These are phyloP conservation scores for Zaprionus kolodkinae DNA, from an alignment of 1,140 invertebrate genomes.

Conservation along the genomic window DNA sequence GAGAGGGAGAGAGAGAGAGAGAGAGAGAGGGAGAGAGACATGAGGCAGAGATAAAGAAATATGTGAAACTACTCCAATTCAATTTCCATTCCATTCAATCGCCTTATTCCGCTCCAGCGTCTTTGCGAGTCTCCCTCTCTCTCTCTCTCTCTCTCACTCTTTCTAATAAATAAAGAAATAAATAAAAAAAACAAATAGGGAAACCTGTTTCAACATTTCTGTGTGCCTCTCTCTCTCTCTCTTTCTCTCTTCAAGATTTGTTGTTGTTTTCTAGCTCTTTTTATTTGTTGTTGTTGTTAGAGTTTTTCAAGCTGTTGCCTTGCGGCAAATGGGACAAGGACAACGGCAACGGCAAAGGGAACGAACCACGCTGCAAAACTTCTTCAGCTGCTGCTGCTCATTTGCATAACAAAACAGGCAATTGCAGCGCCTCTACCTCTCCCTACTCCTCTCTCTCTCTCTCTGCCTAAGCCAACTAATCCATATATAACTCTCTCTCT, in stretches of 20 bases:
- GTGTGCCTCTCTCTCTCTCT: neutral
- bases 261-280: neutral
- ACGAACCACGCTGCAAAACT: conserved; percentile 2
- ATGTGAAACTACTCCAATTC: conserved; percentile 30
- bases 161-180: too few species aligned
- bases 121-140: conserved; percentile 34
- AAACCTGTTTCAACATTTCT: conserved; percentile 60
- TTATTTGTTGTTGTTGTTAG: conserved; percentile 28
- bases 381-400: conserved; percentile 70
- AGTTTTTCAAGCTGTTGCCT: conserved; percentile 42
- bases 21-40: too few species aligned
- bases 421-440: conserved; percentile 20
- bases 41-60: conserved; percentile 60
- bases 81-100: conserved; percentile 45
- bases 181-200: conserved; percentile 54
- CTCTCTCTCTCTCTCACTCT: too few species aligned
- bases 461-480: neutral
- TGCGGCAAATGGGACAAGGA: conserved; percentile 79
- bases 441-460: neutral
- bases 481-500: conserved; percentile 1
- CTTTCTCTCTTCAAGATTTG: neutral
- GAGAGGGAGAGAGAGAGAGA: too few species aligned
- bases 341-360: conserved; percentile 34
- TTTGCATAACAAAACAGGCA: conserved; percentile 68
- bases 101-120: conserved; percentile 44